Evolutionary conservation across 1,140 invertebrate species (phyloP).

Genomic region (Musca domestica): DNA sequence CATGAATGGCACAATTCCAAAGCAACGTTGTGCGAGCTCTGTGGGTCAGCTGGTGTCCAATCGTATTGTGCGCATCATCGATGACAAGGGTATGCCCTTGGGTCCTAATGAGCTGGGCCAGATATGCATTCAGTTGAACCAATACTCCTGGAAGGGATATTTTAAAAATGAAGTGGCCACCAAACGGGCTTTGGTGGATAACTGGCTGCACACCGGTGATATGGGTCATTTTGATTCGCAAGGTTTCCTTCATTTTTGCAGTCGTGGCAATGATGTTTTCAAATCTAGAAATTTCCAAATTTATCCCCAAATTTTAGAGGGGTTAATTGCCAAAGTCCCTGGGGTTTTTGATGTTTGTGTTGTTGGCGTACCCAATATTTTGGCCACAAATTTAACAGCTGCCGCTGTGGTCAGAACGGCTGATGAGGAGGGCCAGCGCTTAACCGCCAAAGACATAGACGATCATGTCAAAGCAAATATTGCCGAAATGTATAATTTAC

Average conservation of each 20-base stretch:
- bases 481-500: conserved; percentile 67
- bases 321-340: conserved; percentile 69
- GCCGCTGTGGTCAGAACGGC: conserved; percentile 47
- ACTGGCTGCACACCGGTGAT: conserved; percentile 70
- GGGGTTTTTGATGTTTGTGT: conserved; percentile 78
- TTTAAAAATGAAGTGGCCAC: conserved; percentile 61
- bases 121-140: conserved; percentile 58
- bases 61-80: conserved; percentile 36
- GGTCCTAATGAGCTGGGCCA: conserved; percentile 57
- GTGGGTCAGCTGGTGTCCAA: conserved; percentile 46
- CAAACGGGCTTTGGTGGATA: conserved; percentile 60
- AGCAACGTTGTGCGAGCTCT: conserved; percentile 37
- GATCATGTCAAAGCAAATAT: conserved; percentile 64
- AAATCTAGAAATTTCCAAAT: conserved; percentile 71
- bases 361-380: conserved; percentile 71
- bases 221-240: conserved; percentile 67
- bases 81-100: conserved; percentile 36
- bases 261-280: conserved; percentile 73
- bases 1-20: conserved; percentile 37
- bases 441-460: conserved; percentile 62
- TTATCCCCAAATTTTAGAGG: conserved; percentile 83
- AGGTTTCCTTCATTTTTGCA: conserved; percentile 65
- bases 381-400: conserved; percentile 42
- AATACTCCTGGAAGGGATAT: conserved; percentile 59
- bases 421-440: conserved; percentile 43